phyloP scores from a whole-genome alignment of 2,888 invertebrate genomes.

The Drosophila meridionalis region DNA sequence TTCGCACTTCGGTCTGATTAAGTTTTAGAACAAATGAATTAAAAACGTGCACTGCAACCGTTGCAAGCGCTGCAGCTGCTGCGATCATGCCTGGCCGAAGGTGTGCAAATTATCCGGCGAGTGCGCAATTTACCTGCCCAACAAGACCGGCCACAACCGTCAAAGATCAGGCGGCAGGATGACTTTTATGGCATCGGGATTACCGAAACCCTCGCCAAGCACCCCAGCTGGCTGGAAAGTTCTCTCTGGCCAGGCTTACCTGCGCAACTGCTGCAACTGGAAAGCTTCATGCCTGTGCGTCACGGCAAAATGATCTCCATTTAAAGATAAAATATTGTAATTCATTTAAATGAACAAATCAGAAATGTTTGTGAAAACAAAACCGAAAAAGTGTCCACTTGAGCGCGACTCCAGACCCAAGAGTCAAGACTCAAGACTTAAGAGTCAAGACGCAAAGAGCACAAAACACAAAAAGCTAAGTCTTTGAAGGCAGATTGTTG shows the following conservation, averaged over 20 bases:
- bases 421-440: background rate
- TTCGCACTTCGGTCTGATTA: constrained; percentile 70
- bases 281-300: constrained; percentile 52
- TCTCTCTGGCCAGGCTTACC: constrained; percentile 51
- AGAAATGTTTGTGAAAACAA: constrained; percentile 40
- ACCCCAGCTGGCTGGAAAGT: constrained; percentile 62
- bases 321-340: constrained; percentile 79
- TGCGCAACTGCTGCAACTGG: constrained; percentile 29
- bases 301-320: constrained; percentile 62
- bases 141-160: constrained; percentile 30
- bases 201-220: constrained; percentile 26
- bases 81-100: constrained; percentile 51
- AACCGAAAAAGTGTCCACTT: constrained; percentile 62
- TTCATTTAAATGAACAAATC: constrained; percentile 80
- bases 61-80: constrained; percentile 4
- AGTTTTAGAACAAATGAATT: constrained; percentile 82
- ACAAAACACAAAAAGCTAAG: constrained; percentile 52
- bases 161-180: constrained; percentile 34
- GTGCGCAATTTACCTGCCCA: constrained; percentile 58
- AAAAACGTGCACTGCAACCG: constrained; percentile 66
- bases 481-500: constrained; percentile 64
- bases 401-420: constrained; percentile 22
- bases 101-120: constrained; percentile 70
- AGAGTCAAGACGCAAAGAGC: constrained; percentile 11
- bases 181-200: constrained; percentile 56